Conservation (phyloP, 1,140 invertebrate genomes). For the Monochamus saltuarius region DNA sequence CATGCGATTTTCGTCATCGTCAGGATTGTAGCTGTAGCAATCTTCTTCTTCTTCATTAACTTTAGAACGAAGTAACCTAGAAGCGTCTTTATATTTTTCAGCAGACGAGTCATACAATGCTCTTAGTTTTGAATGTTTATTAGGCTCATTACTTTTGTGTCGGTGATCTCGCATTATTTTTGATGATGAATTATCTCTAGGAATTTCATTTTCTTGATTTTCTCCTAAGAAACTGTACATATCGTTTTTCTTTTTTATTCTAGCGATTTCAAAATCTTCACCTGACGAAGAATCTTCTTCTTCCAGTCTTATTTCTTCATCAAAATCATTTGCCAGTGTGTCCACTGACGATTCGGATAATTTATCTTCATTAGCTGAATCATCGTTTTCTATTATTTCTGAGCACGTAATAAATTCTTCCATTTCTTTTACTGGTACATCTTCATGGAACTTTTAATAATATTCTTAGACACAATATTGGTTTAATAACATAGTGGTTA, state of each 20-base stretch:
- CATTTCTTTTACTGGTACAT: not conserved
- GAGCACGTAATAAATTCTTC: not conserved
- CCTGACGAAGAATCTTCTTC: slow-evolving; percentile 72
- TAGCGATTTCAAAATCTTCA: slow-evolving; percentile 76
- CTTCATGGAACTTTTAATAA: no score
- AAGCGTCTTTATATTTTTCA: slow-evolving; percentile 48
- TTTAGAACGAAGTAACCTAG: slow-evolving; percentile 46
- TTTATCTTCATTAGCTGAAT: slow-evolving; percentile 37
- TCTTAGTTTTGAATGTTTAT: slow-evolving; percentile 37
- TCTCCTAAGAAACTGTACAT: slow-evolving; percentile 37
- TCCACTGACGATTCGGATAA: slow-evolving; percentile 69
- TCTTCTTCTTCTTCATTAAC: slow-evolving; percentile 34
- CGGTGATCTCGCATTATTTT: no score
- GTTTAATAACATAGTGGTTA: no score
- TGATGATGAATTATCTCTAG: slow-evolving; percentile 6
- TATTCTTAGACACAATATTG: no score
- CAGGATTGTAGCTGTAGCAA: slow-evolving; percentile 30
- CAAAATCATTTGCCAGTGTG: slow-evolving; percentile 95
- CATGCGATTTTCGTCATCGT: slow-evolving; percentile 23
- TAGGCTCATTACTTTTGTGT: not conserved
- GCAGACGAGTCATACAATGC: slow-evolving; percentile 42
- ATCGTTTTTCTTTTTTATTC: slow-evolving; percentile 80
- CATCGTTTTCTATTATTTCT: slow-evolving; percentile 7
- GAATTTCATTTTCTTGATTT: slow-evolving; percentile 45
- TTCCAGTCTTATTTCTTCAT: slow-evolving; percentile 91